Evolutionary conservation across 2,113 vertebrate species (phyloP).

Genomic region (Athene cunicularia): DNA sequence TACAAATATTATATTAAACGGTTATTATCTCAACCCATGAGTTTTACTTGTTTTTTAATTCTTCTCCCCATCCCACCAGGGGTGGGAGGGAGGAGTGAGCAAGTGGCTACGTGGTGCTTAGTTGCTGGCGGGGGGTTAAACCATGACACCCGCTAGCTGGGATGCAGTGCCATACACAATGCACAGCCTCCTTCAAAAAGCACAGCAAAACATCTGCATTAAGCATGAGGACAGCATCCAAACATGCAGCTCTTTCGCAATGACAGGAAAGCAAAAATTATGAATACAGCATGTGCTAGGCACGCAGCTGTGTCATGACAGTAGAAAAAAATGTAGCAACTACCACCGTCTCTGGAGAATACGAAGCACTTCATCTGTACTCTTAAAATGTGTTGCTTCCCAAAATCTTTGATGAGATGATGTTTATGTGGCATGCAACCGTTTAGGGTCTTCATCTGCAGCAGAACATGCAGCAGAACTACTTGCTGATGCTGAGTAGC

Average conservation of each 20-base stretch:
- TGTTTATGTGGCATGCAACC: not conserved
- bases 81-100: no score
- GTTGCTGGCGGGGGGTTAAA: no score
- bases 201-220: not conserved
- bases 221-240: not conserved
- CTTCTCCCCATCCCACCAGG: no score
- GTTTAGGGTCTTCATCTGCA: not conserved
- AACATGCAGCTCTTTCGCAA: not conserved
- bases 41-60: no score
- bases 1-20: no score
- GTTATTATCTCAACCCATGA: no score
- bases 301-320: not conserved
- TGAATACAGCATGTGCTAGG: not conserved
- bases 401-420: not conserved
- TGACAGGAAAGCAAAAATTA: not conserved
- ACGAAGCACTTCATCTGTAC: not conserved
- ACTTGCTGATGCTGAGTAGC: not conserved
- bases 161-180: not conserved
- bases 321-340: not conserved
- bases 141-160: not conserved
- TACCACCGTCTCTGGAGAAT: not conserved
- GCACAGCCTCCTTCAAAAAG: not conserved
- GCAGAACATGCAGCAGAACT: not conserved
- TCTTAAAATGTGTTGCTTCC: not conserved
- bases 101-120: no score